phyloP scores from a whole-genome alignment of 2,888 invertebrate genomes.

The Lepidocyrtoides sp. region DNA sequence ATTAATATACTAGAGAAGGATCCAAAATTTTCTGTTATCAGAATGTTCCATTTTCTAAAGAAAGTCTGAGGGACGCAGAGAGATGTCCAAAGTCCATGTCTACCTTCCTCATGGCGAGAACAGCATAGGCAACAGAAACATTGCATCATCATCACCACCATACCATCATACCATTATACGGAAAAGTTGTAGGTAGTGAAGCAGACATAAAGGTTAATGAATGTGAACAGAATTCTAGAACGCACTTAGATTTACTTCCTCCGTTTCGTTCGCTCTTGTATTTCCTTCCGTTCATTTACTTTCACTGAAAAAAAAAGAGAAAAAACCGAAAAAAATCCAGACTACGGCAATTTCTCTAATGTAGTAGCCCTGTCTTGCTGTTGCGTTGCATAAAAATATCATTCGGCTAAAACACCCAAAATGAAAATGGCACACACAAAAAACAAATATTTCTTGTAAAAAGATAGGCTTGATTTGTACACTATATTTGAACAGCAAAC shows the following conservation, averaged over 20 bases:
- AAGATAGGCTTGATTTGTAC: neutral
- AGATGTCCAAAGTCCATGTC: too few relatives aligned
- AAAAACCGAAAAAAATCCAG: slow-evolving; percentile 24
- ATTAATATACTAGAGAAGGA: too few relatives aligned
- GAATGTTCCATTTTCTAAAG: too few relatives aligned
- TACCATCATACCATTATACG: too few relatives aligned
- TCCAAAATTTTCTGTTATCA: too few relatives aligned
- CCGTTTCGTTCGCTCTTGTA: slow-evolving; percentile 31
- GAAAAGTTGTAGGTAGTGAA: neutral
- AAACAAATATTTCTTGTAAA: neutral
- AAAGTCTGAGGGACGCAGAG: too few relatives aligned
- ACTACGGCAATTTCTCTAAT: slow-evolving; percentile 3
- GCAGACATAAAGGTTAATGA: slow-evolving; percentile 47
- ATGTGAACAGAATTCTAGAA: slow-evolving; percentile 33
- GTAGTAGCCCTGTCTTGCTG: neutral
- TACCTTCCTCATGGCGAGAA: too few relatives aligned
- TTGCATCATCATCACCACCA: too few relatives aligned
- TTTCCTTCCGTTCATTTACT: slow-evolving; percentile 59
- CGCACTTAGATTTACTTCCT: slow-evolving; percentile 48
- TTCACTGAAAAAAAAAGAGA: slow-evolving; percentile 5
- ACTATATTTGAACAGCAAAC: neutral
- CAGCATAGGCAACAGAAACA: too few relatives aligned
- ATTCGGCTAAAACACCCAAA: neutral
- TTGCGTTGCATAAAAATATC: neutral
- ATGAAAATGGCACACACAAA: neutral